Evolutionary conservation across 2,113 vertebrate genomes (phyloP).

Genomic region (Melanostigma gelatinosum): DNA sequence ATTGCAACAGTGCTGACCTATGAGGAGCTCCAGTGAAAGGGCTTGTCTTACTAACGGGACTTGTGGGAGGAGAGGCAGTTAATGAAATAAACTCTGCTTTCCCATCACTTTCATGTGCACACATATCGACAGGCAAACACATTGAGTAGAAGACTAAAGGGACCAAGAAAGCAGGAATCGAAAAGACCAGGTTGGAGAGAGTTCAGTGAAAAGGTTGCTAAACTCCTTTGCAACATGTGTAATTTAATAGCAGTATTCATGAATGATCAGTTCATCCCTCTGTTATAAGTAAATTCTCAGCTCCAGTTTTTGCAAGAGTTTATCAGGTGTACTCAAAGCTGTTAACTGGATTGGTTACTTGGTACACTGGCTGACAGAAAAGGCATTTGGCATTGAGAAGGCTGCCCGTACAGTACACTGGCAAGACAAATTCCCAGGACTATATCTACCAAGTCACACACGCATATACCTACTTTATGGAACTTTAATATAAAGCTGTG

Average conservation of each 20-base stretch:
- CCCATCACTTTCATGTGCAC: neutral
- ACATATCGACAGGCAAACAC: neutral
- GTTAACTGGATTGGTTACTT: slow-evolving; percentile 52
- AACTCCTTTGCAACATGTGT: neutral
- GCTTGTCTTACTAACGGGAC: slow-evolving; percentile 20
- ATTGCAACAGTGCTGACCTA: slow-evolving; percentile 17
- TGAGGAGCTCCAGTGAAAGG: slow-evolving; percentile 30
- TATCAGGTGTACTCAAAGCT: slow-evolving; percentile 18
- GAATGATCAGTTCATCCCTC: neutral
- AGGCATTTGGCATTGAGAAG: slow-evolving; percentile 34
- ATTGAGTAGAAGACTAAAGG: neutral
- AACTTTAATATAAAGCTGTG: slow-evolving; percentile 21
- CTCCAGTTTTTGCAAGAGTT: slow-evolving; percentile 15
- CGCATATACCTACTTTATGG: neutral
- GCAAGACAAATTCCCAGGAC: slow-evolving; percentile 10
- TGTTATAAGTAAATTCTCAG: neutral
- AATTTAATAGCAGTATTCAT: slow-evolving; percentile 8
- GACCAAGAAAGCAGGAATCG: neutral
- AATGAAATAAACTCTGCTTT: slow-evolving; percentile 31
- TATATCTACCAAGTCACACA: neutral
- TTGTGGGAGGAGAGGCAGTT: slow-evolving; percentile 26
- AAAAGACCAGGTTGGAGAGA: neutral
- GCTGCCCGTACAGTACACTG: neutral
- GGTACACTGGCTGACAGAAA: slow-evolving; percentile 24
- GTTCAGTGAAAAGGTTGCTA: neutral